Base-by-base conservation (phyloP, 2,888 invertebrate genomes). In the Gortyna flavago region DNA sequence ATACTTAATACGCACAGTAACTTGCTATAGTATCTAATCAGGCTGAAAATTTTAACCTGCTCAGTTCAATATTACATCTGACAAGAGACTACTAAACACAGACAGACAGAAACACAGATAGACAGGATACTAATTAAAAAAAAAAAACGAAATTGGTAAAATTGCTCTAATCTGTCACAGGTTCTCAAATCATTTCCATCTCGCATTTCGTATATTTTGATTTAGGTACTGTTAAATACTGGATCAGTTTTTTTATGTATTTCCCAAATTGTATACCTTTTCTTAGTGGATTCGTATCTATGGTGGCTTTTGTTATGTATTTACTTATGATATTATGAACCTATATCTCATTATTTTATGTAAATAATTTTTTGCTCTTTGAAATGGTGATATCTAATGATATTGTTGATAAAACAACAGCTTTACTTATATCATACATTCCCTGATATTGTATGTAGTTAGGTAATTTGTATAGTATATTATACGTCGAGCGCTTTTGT, bases 391-490 rank as follows among this genome's bases (percentile, higher is more conserved):
- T 66, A 57, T 68, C 48, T 29, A 38, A 57, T 77, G 29, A 70
- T 66, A 35, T 79, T 70, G 7, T 69, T 64, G 44, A 32, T 57
- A 41, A 73, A n/a, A 38, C 25, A 67, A 71, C 61, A 65, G 62
- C 61, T 83, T 85, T 82, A 71, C 54, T 35, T 72, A 57, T 69
- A 57, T 64, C 57, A 51, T 41, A 69, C 74, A 79, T 79, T 79
- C 74, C 72, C 29, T 67, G 66, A 70, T 81, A 79, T 86, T 87
- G 83, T 88, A 86, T 86, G 84, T 93, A 93, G 93, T 88, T 93
- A 93, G 92, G 88, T 88, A 92, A 93, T 91, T 93, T 93, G 92
- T 93, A 93, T 89, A 90, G 80, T 87, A 84, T 77, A 85, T 84
- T 66, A 84, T 79, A 84, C 77, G 88, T 91, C 79, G 88, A 90